Percentiles rank a stretch among this genome's conserved stretches.
phyloP scores from a whole-genome alignment of 2,113 vertebrate genomes.

The Microtus richardsoni region DNA sequence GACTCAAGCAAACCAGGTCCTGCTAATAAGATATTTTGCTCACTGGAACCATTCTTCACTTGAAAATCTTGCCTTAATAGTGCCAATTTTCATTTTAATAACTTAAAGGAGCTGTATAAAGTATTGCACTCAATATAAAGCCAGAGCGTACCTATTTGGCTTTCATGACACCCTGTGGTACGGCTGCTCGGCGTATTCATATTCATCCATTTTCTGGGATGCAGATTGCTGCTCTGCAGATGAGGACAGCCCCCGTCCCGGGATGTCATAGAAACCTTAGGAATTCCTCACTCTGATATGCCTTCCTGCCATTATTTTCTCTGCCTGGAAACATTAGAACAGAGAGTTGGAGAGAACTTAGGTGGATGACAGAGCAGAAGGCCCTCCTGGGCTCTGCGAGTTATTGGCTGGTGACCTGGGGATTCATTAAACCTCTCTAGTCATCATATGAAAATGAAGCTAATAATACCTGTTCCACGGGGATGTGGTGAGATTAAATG shows the following conservation, averaged over 20 bases:
- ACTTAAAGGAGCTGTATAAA: background rate
- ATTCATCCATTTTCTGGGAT: background rate
- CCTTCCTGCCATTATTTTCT: background rate
- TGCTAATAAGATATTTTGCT: background rate
- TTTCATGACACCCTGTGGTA: background rate
- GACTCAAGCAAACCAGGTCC: background rate
- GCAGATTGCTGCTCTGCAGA: background rate
- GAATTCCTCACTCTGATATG: background rate
- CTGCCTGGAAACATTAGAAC: background rate
- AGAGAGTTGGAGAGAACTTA: background rate
- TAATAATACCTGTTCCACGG: background rate
- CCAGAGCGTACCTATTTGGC: background rate
- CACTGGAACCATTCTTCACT: background rate
- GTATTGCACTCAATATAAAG: background rate
- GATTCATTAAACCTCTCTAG: background rate
- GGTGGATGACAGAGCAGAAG: background rate
- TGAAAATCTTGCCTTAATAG: background rate
- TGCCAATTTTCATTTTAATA: constrained; percentile 25
- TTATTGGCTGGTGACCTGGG: constrained; percentile 28
- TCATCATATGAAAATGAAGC: constrained; percentile 13
- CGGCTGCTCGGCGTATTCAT: background rate
- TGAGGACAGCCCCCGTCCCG: background rate
- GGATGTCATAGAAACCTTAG: background rate
- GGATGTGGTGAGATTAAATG: background rate
- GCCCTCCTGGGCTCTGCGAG: background rate